Evolutionary conservation across 2,797 vertebrate genomes (phyloP), one percentile per base, ranked within the genome.

Genomic region (Protonibea diacanthus): DNA sequence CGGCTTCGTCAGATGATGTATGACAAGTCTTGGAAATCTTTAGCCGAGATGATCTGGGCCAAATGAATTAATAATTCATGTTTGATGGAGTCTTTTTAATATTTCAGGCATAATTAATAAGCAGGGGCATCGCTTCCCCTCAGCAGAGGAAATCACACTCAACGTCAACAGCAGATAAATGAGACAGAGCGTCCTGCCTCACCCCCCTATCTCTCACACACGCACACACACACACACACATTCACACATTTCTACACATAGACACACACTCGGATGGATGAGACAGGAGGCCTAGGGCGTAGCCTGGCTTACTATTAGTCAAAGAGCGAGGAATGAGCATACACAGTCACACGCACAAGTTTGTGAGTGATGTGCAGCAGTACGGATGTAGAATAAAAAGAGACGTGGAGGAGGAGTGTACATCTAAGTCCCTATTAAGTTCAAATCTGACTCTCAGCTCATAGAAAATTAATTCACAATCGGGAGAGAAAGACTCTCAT

Each of bases 51-150:
- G 90, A 94, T 94, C 87, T 89, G 66, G 84, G 92, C 73, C 82
- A 92, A 93, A 94, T 89, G 80, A 93, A 94, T 95, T 79, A 92
- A 95, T 95, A 93, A 94, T 95, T 94, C 87, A 95, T 94, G 87
- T 90, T 82, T 93, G 92, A 94, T 94, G 85, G 91, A 92, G 93
- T 91, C 89, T 92, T 93, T 95, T 94, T 93, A 94, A 95, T 95
- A 95, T 95, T 94, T 94, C 89, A 93, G 84, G 86, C 88, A 93
- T 93, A 94, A 95, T 95, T 95, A 95, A 95, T 95, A 94, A 93
- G 90, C 78, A 81, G 81, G 71, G 80, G 74, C 82, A 88, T 88
- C 45, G 74, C 87, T 90, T 89, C 85, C 63, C 80, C 82, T 85
- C 85, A 84, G 87, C 75, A 79, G 84, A 88, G 87, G 84, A 94